phyloP scores from a whole-genome alignment of 2,888 invertebrate species.

The Caenorhabditis japonica region DNA sequence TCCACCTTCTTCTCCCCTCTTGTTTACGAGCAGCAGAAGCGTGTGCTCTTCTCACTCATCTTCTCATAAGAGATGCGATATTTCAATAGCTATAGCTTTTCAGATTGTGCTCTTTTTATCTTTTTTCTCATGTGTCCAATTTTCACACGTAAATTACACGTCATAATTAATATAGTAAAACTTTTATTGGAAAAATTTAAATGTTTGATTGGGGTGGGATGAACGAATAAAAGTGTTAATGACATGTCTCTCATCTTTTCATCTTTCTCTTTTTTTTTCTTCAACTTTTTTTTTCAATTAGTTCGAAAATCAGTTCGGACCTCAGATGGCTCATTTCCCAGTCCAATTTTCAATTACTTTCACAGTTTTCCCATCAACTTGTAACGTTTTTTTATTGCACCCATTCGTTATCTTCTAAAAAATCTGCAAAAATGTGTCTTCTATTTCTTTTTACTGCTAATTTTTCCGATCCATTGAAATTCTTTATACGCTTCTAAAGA shows the following conservation, averaged over 20 bases:
- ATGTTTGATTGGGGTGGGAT: no score
- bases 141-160: neutral
- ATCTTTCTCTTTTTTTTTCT: slow-evolving; percentile 5
- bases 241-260: slow-evolving; percentile 18
- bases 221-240: slow-evolving; percentile 30
- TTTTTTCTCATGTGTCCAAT: slow-evolving; percentile 26
- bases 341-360: no score
- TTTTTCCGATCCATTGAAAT: no score
- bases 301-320: slow-evolving; percentile 18
- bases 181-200: no score
- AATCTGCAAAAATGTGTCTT: no score
- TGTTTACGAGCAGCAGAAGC: neutral
- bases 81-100: no score
- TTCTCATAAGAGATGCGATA: slow-evolving; percentile 28
- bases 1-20: slow-evolving; percentile 15
- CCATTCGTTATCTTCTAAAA: no score
- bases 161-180: no score
- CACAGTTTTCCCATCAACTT: no score
- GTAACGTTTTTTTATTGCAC: no score
- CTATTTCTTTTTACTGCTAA: no score
- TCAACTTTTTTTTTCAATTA: slow-evolving; percentile 6
- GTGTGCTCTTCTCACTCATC: slow-evolving; percentile 22
- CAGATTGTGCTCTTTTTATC: slow-evolving; percentile 38
- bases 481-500: no score
- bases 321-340: slow-evolving; percentile 36